Evolutionary conservation across 2,113 vertebrate genomes (phyloP).

Genomic region (Elaphurus davidianus): DNA sequence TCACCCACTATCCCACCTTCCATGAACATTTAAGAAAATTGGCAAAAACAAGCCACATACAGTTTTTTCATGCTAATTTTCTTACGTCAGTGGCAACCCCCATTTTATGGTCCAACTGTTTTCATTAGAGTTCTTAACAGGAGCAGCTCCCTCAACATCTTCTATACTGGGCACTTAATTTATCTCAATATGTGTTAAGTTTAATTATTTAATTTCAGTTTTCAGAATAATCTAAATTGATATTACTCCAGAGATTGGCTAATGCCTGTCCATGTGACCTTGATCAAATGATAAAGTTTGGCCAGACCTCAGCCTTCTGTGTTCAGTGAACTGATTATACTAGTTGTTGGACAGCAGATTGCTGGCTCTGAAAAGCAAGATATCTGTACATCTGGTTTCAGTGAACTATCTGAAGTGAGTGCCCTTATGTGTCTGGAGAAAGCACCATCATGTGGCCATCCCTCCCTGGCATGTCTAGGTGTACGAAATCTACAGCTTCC

Average conservation of each 20-base stretch:
- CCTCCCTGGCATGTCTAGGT: neutral
- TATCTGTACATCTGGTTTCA: neutral
- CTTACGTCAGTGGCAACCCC: neutral
- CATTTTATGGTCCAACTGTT: neutral
- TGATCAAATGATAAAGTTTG: neutral
- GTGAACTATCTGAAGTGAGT: neutral
- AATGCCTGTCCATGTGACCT: neutral
- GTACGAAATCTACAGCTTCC: neutral
- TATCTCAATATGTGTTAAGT: neutral
- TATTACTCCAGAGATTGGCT: neutral
- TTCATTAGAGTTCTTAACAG: neutral
- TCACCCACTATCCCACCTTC: neutral
- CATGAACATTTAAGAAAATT: slow-evolving; percentile 12
- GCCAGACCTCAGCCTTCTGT: neutral
- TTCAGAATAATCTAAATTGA: neutral
- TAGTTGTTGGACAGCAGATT: neutral
- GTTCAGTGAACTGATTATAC: neutral
- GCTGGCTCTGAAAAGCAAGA: neutral
- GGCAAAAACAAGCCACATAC: neutral
- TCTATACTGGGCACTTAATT: neutral
- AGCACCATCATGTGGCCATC: no score
- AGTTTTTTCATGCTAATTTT: neutral
- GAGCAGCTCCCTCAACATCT: neutral
- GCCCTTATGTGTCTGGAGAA: neutral
- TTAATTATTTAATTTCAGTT: slow-evolving; percentile 2